These are phyloP conservation scores for Tragelaphus buxtoni DNA, from an alignment of 2,113 vertebrate genomes.

Conservation along the genomic window DNA sequence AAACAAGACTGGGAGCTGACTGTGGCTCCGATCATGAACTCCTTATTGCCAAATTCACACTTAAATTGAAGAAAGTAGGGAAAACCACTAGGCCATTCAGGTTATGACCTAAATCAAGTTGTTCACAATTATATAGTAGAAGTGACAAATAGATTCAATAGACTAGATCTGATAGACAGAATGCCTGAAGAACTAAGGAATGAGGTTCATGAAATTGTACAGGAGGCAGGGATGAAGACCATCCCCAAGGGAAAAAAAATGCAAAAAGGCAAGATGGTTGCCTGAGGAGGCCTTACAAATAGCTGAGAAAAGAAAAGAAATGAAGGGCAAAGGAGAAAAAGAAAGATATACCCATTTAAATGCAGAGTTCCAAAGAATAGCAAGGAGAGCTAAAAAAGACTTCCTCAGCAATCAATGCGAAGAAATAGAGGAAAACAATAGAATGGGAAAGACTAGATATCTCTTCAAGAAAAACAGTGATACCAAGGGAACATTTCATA, in stretches of 20 bases:
- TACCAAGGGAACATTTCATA: background rate
- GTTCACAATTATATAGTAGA: background rate
- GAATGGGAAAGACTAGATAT: background rate
- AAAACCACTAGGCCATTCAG: background rate
- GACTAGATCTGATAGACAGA: background rate
- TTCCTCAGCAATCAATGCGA: background rate
- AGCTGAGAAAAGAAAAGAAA: background rate
- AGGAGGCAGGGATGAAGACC: background rate
- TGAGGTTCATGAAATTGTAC: background rate
- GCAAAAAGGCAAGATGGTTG: background rate
- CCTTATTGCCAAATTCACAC: background rate
- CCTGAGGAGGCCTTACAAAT: background rate
- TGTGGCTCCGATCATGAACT: background rate
- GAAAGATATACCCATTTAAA: background rate
- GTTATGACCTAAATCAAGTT: background rate
- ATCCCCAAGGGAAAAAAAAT: background rate
- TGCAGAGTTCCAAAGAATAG: background rate
- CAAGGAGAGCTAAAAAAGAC: background rate
- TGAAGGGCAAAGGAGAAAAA: background rate
- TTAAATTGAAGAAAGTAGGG: background rate
- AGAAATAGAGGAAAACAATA: background rate
- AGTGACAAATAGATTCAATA: background rate
- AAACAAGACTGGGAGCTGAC: background rate
- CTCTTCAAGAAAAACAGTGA: background rate
- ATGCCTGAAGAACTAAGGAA: background rate